Percentiles rank a stretch among this genome's conserved stretches.
phyloP scores from a whole-genome alignment of 2,888 invertebrate species.

The Ophion ventricosus region DNA sequence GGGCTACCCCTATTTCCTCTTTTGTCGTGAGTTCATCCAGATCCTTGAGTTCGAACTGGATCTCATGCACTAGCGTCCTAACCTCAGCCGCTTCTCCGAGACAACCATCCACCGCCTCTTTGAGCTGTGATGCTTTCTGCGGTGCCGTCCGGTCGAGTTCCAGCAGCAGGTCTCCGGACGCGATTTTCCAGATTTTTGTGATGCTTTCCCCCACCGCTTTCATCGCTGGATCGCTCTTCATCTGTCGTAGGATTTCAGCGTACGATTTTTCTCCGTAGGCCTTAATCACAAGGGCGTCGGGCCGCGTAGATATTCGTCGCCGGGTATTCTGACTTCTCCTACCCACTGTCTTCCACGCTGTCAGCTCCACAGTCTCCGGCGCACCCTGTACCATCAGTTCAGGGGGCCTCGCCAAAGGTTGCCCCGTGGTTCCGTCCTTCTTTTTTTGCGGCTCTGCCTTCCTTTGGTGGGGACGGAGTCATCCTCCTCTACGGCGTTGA shows the following conservation, averaged over 20 bases:
- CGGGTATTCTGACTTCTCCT: no score
- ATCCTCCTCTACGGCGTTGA: no score
- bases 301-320: neutral
- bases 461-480: no score
- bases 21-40: conserved; percentile 58
- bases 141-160: neutral
- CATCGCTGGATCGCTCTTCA: neutral
- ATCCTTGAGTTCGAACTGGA: conserved; percentile 60
- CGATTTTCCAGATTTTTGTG: neutral
- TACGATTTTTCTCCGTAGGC: no score
- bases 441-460: no score
- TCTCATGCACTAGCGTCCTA: conserved; percentile 53
- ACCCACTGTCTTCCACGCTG: no score
- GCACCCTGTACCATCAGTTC: no score
- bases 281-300: neutral
- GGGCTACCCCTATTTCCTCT: no score
- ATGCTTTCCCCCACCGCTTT: neutral
- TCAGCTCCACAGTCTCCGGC: no score
- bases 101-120: neutral
- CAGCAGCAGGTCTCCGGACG: neutral
- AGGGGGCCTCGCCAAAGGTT: no score
- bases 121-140: neutral
- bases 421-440: no score
- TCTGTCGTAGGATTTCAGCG: conserved; percentile 1
- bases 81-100: conserved; percentile 42